These are phyloP conservation scores for Trachurus trachurus DNA, from an alignment of 2,797 vertebrate genomes.

Conservation along the genomic window DNA sequence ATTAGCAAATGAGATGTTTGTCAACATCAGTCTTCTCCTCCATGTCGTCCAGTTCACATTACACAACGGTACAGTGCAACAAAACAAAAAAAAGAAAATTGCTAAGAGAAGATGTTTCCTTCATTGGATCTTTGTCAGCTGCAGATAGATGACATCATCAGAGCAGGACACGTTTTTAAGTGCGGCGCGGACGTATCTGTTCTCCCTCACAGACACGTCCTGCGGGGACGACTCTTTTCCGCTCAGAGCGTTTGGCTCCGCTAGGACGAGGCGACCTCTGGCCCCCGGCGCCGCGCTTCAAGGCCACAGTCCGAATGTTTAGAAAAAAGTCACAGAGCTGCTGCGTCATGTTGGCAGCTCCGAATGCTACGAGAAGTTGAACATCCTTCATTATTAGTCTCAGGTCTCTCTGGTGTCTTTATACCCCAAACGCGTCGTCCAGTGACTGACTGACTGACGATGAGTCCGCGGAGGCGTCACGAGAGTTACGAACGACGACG, in stretches of 20 bases:
- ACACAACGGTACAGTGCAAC: constrained; percentile 73
- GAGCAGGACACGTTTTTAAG: constrained; percentile 12
- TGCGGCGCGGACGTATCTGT: constrained; percentile 37
- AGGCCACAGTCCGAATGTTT: constrained; percentile 42
- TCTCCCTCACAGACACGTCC: constrained; percentile 51
- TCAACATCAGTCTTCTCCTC: constrained; percentile 40
- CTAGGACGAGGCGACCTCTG: constrained; percentile 42
- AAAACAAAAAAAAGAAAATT: not conserved
- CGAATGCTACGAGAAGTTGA: constrained; percentile 17
- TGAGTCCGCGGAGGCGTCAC: constrained; percentile 16
- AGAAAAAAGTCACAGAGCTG: constrained; percentile 47
- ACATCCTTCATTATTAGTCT: constrained; percentile 45
- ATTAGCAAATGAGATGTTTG: constrained; percentile 53
- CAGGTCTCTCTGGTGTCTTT: constrained; percentile 19
- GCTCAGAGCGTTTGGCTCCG: constrained; percentile 33
- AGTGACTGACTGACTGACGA: constrained; percentile 15
- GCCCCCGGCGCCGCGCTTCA: constrained; percentile 27
- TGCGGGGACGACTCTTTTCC: constrained; percentile 35
- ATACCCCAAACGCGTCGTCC: constrained; percentile 1
- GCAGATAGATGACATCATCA: constrained; percentile 56
- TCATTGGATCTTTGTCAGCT: constrained; percentile 53
- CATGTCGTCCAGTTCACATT: constrained; percentile 59
- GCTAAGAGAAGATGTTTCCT: constrained; percentile 55
- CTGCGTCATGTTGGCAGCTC: constrained; percentile 34
- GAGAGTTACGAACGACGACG: constrained; percentile 24